These are phyloP conservation scores for Melanerpes formicivorus DNA, from an alignment of 2,113 vertebrate species.

Conservation along the genomic window DNA sequence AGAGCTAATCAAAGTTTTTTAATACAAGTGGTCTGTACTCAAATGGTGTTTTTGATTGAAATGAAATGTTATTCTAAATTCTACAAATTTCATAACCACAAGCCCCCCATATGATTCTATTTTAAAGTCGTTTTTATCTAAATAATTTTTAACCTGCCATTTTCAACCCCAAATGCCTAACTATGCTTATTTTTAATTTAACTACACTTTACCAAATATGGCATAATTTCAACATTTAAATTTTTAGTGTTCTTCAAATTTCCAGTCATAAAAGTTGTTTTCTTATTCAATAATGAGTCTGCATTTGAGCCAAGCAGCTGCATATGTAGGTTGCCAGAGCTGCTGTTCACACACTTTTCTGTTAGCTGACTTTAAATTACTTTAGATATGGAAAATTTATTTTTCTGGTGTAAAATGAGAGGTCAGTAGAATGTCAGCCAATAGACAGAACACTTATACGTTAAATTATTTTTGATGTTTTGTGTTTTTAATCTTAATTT, in stretches of 20 bases:
- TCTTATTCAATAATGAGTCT: slow-evolving; percentile 57
- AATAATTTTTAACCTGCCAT: slow-evolving; percentile 32
- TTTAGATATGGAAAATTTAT: slow-evolving; percentile 35
- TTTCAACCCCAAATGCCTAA: slow-evolving; percentile 9
- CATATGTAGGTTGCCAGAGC: slow-evolving; percentile 23
- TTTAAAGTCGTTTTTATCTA: slow-evolving; percentile 7
- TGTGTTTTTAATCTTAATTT: neutral
- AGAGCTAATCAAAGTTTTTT: neutral
- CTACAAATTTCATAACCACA: neutral
- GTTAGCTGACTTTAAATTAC: slow-evolving; percentile 63
- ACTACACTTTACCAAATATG: slow-evolving; percentile 6
- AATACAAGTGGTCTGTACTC: neutral
- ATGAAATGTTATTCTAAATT: neutral
- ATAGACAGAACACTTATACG: neutral
- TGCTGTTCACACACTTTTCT: slow-evolving; percentile 32
- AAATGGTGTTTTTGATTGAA: neutral
- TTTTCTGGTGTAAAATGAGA: slow-evolving; percentile 50
- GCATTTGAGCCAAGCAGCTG: slow-evolving; percentile 65
- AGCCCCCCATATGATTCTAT: neutral
- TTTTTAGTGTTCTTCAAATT: slow-evolving; percentile 54
- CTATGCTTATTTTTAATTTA: slow-evolving; percentile 60
- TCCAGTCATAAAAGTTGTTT: slow-evolving; percentile 59
- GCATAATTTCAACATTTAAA: slow-evolving; percentile 55
- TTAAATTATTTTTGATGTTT: neutral
- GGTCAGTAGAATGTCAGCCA: slow-evolving; percentile 49